phyloP scores from a whole-genome alignment of 2,888 invertebrate species.

The Gnatocerus cornutus region DNA sequence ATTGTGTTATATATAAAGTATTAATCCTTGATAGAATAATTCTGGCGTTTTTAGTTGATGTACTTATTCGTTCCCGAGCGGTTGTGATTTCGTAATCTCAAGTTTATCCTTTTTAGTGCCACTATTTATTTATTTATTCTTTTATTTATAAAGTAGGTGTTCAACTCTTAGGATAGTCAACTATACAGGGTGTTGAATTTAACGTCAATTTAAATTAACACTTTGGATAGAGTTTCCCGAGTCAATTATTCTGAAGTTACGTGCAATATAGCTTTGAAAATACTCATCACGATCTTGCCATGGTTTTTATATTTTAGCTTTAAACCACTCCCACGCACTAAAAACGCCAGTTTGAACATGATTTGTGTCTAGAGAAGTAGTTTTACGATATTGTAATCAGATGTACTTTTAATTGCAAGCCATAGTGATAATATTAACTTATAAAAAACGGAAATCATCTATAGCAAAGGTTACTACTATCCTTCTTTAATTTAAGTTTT shows the following conservation, averaged over 20 bases:
- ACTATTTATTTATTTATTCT: constrained; percentile 41
- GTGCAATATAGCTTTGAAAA: constrained; percentile 38
- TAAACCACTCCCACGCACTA: constrained; percentile 48
- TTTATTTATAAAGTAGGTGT: constrained; percentile 13
- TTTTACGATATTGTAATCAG: constrained; percentile 68
- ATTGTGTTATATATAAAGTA: constrained; percentile 70
- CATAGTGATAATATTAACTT: constrained; percentile 65
- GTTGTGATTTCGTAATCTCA: constrained; percentile 22
- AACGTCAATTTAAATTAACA: constrained; percentile 12
- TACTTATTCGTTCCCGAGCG: constrained; percentile 49
- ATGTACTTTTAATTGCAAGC: constrained; percentile 68
- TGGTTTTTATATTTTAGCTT: constrained; percentile 12
- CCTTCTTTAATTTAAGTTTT: constrained; percentile 31
- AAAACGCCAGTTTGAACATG: constrained; percentile 62
- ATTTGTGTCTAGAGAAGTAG: constrained; percentile 70
- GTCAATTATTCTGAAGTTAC: constrained; percentile 21
- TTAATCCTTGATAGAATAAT: constrained; percentile 65
- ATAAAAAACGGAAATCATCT: constrained; percentile 45
- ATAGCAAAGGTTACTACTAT: constrained; percentile 36
- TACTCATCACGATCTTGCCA: constrained; percentile 43
- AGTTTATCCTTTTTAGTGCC: constrained; percentile 21
- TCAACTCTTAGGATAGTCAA: constrained; percentile 1
- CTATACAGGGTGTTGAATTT: constrained; percentile 27
- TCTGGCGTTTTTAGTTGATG: constrained; percentile 65
- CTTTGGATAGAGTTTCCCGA: constrained; percentile 11